Conservation (phyloP, 2,888 invertebrate species). For the Polyommatus icarus region DNA sequence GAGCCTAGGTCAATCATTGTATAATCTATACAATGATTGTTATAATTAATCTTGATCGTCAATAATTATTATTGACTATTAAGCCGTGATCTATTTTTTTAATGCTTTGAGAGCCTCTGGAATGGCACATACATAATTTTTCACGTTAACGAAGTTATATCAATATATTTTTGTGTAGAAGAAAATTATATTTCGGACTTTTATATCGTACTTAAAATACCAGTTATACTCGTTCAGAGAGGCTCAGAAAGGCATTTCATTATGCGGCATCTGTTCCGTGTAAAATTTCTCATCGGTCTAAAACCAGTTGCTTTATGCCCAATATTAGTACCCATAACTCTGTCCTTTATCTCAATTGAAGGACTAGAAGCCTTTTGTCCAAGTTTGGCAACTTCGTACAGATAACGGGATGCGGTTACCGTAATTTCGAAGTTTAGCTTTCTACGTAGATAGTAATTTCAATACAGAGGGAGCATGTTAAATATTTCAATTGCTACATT, state of each 20-base stretch:
- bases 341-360: slow-evolving; percentile 72
- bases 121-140: too few species aligned
- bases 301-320: slow-evolving; percentile 60
- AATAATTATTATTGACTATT: too few species aligned
- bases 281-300: slow-evolving; percentile 32
- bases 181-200: neutral
- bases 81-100: too few species aligned
- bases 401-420: slow-evolving; percentile 50
- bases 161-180: neutral
- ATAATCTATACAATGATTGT: too few species aligned
- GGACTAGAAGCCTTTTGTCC: slow-evolving; percentile 66
- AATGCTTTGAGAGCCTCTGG: too few species aligned
- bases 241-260: neutral
- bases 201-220: neutral
- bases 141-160: too few species aligned
- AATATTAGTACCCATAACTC: slow-evolving; percentile 69
- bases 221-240: neutral
- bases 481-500: neutral
- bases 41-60: too few species aligned
- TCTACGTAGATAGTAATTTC: slow-evolving; percentile 9
- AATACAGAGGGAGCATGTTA: neutral
- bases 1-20: too few species aligned
- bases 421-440: slow-evolving; percentile 18
- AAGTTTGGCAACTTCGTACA: slow-evolving; percentile 51
- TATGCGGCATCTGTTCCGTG: neutral